A percentile compares a stretch with the other conserved stretches of the same genome.
Evolutionary conservation across 2,888 invertebrate genomes (phyloP).

Genomic region (Thera obeliscata): DNA sequence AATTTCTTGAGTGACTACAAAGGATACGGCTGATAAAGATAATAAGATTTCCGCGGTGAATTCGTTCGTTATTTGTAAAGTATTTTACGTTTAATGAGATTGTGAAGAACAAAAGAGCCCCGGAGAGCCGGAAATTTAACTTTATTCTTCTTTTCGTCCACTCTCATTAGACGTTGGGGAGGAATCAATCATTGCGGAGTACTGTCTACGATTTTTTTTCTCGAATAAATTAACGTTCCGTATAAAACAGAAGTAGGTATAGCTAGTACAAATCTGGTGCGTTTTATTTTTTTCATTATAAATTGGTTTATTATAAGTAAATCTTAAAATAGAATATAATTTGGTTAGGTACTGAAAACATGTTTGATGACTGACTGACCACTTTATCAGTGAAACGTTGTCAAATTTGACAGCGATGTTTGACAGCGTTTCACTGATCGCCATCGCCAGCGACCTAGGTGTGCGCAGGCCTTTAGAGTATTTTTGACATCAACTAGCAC

Average conservation of each 20-base stretch:
- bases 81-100: constrained; percentile 69
- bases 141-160: constrained; percentile 53
- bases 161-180: constrained; percentile 60
- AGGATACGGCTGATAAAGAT: constrained; percentile 42
- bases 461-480: too few relatives aligned
- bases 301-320: too few relatives aligned
- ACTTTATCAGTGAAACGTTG: too few relatives aligned
- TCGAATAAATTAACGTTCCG: constrained; percentile 27
- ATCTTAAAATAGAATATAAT: too few relatives aligned
- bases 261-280: not conserved
- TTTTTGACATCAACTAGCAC: too few relatives aligned
- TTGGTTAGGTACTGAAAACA: too few relatives aligned
- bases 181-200: constrained; percentile 56
- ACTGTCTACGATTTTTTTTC: constrained; percentile 39
- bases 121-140: constrained; percentile 66
- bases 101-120: constrained; percentile 70
- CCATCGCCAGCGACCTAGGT: too few relatives aligned
- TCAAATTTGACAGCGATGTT: too few relatives aligned
- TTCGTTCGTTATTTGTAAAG: constrained; percentile 62
- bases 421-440: too few relatives aligned
- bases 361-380: too few relatives aligned
- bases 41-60: constrained; percentile 63
- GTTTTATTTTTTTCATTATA: too few relatives aligned
- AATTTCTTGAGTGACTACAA: constrained; percentile 1
- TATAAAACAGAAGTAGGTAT: not conserved